Evolutionary conservation across 2,113 vertebrate species (phyloP).

Genomic region (Struthidea cinerea): DNA sequence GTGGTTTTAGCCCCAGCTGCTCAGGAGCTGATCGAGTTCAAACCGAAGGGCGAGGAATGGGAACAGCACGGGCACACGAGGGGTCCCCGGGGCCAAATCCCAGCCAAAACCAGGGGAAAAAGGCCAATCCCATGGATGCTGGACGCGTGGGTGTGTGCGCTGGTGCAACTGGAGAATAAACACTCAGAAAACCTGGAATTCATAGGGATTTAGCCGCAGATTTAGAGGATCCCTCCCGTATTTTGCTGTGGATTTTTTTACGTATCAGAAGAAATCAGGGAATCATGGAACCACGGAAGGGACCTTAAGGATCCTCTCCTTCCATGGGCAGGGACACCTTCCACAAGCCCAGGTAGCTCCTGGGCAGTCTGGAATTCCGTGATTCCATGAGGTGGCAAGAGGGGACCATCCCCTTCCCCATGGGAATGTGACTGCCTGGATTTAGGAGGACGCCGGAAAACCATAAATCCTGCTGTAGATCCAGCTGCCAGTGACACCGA

Average conservation of each 20-base stretch:
- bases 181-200: background rate
- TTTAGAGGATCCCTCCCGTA: fast-evolving
- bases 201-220: fast-evolving
- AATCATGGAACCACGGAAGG: fast-evolving
- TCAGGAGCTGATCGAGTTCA: background rate
- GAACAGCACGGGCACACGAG: fast-evolving
- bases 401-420: background rate
- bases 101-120: background rate
- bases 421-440: fast-evolving
- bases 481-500: background rate
- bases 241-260: background rate
- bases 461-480: too few species aligned
- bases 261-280: background rate
- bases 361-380: background rate
- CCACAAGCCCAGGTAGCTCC: background rate
- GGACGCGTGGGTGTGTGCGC: background rate
- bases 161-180: background rate
- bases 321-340: background rate
- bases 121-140: background rate
- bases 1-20: fast-evolving
- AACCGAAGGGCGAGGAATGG: background rate
- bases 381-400: background rate
- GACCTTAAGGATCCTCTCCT: background rate
- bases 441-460: background rate
- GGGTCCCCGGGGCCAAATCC: background rate